phyloP scores from a whole-genome alignment of 2,797 vertebrate species.

The Peromyscus nudipes region DNA sequence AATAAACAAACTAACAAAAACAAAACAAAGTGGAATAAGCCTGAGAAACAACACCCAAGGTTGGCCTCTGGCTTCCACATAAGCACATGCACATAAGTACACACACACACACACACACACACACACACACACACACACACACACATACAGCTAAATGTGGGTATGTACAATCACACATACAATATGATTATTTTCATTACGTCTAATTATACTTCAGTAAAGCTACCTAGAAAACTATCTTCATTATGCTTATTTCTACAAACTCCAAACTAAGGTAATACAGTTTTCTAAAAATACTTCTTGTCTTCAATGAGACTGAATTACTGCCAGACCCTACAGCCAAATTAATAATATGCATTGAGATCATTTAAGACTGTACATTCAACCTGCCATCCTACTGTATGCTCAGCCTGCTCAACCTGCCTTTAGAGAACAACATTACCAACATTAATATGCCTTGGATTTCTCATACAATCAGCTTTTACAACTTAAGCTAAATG shows the following conservation, averaged over 20 bases:
- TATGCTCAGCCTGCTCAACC: neutral
- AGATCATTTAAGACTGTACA: neutral
- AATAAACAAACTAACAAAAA: neutral
- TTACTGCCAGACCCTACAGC: neutral
- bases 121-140: neutral
- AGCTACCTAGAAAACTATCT: neutral
- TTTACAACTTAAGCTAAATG: neutral
- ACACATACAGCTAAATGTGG: neutral
- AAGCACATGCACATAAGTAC: neutral
- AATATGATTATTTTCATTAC: slow-evolving; percentile 8
- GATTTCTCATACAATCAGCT: neutral
- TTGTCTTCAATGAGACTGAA: neutral
- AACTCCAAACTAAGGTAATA: neutral
- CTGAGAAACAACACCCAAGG: neutral
- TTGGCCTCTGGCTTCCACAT: neutral
- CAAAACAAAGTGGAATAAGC: neutral
- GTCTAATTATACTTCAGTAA: slow-evolving; percentile 19
- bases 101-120: neutral
- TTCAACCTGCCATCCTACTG: neutral
- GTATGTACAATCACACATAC: neutral
- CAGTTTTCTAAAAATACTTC: neutral
- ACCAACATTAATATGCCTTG: neutral
- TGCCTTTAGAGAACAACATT: neutral
- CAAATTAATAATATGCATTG: neutral
- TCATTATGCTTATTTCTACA: neutral